Conservation (phyloP, 1,140 invertebrate species). For the Patella vulgata region DNA sequence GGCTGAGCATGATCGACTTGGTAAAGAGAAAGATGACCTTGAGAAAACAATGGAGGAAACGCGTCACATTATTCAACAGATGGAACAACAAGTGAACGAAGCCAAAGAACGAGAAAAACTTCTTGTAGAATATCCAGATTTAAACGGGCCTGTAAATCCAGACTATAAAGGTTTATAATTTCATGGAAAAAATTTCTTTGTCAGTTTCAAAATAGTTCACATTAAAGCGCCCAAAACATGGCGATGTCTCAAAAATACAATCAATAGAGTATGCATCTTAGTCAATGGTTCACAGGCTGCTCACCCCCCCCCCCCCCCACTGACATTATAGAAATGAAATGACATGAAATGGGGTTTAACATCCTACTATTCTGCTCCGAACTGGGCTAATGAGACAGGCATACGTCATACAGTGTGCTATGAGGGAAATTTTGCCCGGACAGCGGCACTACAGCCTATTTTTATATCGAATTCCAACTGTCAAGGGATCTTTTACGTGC, state of each 20-base stretch:
- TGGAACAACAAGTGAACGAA: constrained; percentile 49
- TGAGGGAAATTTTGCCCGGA: too few species aligned
- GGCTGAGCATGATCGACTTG: constrained; percentile 47
- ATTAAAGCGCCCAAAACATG: neutral
- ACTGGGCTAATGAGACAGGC: too few species aligned
- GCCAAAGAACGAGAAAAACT: constrained; percentile 55
- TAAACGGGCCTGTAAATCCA: constrained; percentile 60
- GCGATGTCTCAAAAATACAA: neutral
- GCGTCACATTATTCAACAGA: constrained; percentile 31
- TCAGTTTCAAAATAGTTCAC: neutral
- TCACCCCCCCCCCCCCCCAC: too few species aligned
- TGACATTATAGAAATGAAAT: too few species aligned
- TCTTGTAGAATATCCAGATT: constrained; percentile 63
- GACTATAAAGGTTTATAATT: constrained; percentile 50
- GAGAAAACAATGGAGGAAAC: constrained; percentile 45
- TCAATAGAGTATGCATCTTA: neutral
- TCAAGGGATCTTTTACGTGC: too few species aligned
- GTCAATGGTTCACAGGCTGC: too few species aligned
- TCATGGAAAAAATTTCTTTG: neutral
- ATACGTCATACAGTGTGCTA: too few species aligned
- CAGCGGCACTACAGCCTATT: too few species aligned
- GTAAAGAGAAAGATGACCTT: constrained; percentile 46
- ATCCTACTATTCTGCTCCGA: too few species aligned
- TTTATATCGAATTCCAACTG: too few species aligned
- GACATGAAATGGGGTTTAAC: too few species aligned